Conservation (phyloP, 2,113 vertebrate genomes). For the Pseudopipra pipra region DNA sequence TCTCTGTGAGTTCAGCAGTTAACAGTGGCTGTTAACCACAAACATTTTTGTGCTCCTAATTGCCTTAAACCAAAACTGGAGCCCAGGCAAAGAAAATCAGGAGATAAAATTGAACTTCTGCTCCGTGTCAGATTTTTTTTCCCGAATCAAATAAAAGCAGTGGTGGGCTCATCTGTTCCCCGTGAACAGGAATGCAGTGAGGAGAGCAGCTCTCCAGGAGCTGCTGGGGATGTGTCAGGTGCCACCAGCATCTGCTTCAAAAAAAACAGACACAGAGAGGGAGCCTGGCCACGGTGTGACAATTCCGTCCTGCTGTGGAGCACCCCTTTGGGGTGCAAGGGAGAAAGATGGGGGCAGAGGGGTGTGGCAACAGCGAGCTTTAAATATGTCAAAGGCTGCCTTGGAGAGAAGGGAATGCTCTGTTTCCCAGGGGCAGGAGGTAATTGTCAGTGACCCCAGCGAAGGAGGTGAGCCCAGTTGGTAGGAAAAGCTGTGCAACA, state of each 20-base stretch:
- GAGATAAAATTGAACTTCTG: neutral
- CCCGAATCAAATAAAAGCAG: neutral
- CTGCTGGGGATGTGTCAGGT: neutral
- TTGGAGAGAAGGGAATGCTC: too few relatives aligned
- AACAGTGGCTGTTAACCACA: neutral
- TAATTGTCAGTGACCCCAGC: accelerated
- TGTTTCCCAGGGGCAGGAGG: neutral
- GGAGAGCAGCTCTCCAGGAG: neutral
- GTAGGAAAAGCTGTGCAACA: neutral
- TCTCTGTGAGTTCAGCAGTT: neutral
- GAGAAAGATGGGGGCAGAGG: neutral
- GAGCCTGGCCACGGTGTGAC: neutral
- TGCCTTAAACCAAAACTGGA: neutral
- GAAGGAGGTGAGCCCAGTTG: neutral
- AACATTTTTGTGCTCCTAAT: neutral
- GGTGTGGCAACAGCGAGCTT: neutral
- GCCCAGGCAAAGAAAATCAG: neutral
- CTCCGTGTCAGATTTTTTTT: neutral
- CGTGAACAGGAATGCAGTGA: neutral
- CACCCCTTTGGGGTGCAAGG: neutral
- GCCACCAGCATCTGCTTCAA: neutral
- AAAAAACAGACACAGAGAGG: neutral
- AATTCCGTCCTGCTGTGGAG: neutral
- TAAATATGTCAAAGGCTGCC: neutral
- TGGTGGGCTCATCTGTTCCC: neutral